Conservation (phyloP, 2,888 invertebrate genomes). For the Archips xylosteana region DNA sequence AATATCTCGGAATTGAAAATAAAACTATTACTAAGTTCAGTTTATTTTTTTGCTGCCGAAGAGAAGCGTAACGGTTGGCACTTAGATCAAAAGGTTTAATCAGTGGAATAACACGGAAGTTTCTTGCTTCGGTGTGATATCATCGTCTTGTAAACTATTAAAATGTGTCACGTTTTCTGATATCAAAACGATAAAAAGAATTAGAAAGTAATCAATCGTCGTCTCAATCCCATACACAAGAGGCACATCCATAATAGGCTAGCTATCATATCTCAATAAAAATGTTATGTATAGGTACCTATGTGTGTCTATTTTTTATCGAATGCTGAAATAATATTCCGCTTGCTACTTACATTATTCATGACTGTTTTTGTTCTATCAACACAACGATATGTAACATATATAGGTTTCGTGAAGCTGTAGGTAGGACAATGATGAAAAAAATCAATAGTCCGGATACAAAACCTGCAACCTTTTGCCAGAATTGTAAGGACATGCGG, state of each 20-base stretch:
- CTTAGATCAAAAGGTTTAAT: constrained; percentile 29
- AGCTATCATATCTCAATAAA: not conserved
- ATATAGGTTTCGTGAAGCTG: not conserved
- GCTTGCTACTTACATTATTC: not conserved
- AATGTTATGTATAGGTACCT: not conserved
- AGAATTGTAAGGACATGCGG: constrained; percentile 19
- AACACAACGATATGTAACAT: not conserved
- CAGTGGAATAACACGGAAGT: constrained; percentile 42
- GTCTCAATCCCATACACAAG: not conserved
- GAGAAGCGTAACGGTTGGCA: constrained; percentile 32
- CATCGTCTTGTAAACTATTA: constrained; percentile 35
- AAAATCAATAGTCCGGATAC: constrained; percentile 11
- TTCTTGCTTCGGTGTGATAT: constrained; percentile 38
- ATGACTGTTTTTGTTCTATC: not conserved
- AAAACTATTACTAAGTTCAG: constrained; percentile 26
- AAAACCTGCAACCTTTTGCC: constrained; percentile 10
- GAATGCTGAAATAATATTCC: not conserved
- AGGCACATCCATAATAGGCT: not conserved
- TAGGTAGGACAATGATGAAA: not conserved
- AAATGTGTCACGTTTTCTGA: constrained; percentile 26
- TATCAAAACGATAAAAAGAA: constrained; percentile 10
- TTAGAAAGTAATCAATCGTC: constrained; percentile 21
- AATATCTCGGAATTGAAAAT: constrained; percentile 25
- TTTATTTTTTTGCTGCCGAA: constrained; percentile 28
- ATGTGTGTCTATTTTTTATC: not conserved